Evolutionary conservation across 92 coral and sea anemone species (phyloP), one percentile per base, ranked within the genome.

Genomic region (Zoanthus sansibaricus): DNA sequence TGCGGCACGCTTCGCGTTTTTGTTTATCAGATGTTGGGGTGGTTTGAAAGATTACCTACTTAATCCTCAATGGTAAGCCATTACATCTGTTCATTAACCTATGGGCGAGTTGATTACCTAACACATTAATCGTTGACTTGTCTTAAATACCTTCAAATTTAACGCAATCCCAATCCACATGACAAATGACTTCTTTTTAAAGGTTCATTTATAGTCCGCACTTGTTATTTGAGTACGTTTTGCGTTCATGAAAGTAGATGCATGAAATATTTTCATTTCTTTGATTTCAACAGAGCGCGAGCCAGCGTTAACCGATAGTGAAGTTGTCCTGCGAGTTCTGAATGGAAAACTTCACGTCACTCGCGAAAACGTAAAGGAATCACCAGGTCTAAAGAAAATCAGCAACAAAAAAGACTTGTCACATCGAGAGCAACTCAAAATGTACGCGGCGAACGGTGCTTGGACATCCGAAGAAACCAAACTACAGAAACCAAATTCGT

Each of bases 391-490:
- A 33, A 66, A 79, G 18, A 14, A 61, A n/a, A 30, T 79, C 12
- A 62, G 84, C 84, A 66, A 49, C 61, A 80, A 59, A 47, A 66
- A 67, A 7, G 56, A 14, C 42, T 16, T 17, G 74, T 64, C 73
- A 20, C 21, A 5, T 48, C 55, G 15, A 31, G 45, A 66, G 21
- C 74, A 9, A 15, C 7, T 69, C n/a, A 80, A 47, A 45, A 80
- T 80, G 85, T 67, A 80, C 75, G 85, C 61, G 21, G 75, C 85
- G 0, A 48, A 80, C 25, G 85, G 85, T n/a, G 85, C 58, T 15
- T 80, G 70, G 74, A 66, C 85, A 4, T 46, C 77, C 5, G 47
- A 12, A 42, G 75, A 80, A 5, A 62, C 44, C 3, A 66, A 80
- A 66, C 21, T 45, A 5, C 46, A 6, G 47, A 18, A 21, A 7